A percentile compares a stretch with the other conserved stretches of the same genome.
phyloP scores from a whole-genome alignment of 1,140 invertebrate genomes.

The Macrotrachela quadricornifera region DNA sequence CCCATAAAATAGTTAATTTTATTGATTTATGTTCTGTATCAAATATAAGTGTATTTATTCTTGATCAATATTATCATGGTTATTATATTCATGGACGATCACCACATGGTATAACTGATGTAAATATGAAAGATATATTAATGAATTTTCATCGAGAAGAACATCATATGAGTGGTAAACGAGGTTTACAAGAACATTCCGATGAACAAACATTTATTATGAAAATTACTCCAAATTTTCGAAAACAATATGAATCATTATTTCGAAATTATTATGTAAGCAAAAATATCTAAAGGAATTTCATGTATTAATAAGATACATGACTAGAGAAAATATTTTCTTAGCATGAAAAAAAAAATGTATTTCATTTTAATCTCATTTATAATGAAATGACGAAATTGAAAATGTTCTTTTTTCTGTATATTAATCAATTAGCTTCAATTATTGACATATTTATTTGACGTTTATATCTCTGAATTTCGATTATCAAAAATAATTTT shows the following conservation, averaged over 20 bases:
- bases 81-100: constrained; percentile 71
- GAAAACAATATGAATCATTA: constrained; percentile 35
- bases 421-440: too few species aligned
- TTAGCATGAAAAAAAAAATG: too few species aligned
- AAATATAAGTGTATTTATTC: constrained; percentile 65
- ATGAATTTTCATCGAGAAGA: constrained; percentile 52
- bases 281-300: too few species aligned
- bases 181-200: constrained; percentile 52
- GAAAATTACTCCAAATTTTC: constrained; percentile 41
- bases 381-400: too few species aligned
- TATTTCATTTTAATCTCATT: too few species aligned
- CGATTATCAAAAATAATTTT: too few species aligned
- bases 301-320: too few species aligned
- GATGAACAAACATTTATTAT: constrained; percentile 60
- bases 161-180: constrained; percentile 52
- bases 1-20: constrained; percentile 51
- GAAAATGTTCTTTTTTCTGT: too few species aligned
- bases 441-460: too few species aligned
- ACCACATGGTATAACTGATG: constrained; percentile 62
- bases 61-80: constrained; percentile 46
- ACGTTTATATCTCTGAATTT: too few species aligned
- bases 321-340: too few species aligned
- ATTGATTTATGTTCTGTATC: constrained; percentile 57
- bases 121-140: constrained; percentile 55
- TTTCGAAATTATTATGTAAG: too few species aligned